These are phyloP conservation scores for Choloepus didactylus DNA, from an alignment of 2,797 vertebrate species.

Conservation along the genomic window DNA sequence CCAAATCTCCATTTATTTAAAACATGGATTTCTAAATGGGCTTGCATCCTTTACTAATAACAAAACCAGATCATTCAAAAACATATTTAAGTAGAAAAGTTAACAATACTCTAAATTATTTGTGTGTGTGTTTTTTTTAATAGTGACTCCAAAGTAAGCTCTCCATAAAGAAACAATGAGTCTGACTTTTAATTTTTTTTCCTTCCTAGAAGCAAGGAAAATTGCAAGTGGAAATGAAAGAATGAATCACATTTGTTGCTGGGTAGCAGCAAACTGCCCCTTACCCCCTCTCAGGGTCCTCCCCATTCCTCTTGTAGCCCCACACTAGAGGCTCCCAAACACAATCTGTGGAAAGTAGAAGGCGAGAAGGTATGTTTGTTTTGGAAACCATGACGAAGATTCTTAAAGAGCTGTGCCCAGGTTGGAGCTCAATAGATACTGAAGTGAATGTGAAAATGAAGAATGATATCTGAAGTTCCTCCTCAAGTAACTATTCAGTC, in stretches of 20 bases:
- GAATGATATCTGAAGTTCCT: neutral
- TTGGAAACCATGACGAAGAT: neutral
- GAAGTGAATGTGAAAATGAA: neutral
- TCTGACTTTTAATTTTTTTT: neutral
- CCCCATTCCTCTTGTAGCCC: rapidly evolving
- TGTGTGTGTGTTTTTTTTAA: neutral
- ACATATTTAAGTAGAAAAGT: neutral
- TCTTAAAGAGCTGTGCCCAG: neutral
- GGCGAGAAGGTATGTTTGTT: neutral
- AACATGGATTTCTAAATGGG: slow-evolving; percentile 57
- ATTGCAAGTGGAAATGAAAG: neutral
- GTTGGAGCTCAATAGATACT: slow-evolving; percentile 23
- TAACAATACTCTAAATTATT: neutral
- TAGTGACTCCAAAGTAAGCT: neutral
- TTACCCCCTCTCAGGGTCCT: rapidly evolving
- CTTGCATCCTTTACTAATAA: slow-evolving; percentile 58
- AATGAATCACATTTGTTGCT: neutral
- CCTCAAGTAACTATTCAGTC: neutral
- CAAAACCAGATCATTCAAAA: slow-evolving; percentile 1
- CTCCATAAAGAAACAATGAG: neutral
- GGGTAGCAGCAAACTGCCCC: neutral
- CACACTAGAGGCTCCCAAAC: neutral
- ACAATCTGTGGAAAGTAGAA: neutral
- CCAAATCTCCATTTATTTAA: slow-evolving; percentile 58
- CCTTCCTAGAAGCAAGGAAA: neutral